phyloP scores from a whole-genome alignment of 2,797 vertebrate species.

The Alauda arvensis region DNA sequence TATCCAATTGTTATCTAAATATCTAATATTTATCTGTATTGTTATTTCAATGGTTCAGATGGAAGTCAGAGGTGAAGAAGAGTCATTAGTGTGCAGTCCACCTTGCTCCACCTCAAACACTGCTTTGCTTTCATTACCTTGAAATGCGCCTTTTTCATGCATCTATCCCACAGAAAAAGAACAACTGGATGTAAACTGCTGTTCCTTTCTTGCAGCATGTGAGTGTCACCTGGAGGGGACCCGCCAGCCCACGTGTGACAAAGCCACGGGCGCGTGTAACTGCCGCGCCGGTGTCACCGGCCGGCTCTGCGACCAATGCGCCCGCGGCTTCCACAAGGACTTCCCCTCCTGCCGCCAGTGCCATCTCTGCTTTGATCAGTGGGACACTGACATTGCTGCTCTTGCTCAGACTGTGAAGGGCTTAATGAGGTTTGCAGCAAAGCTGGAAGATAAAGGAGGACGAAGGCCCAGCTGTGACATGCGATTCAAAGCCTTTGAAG shows the following conservation, averaged over 20 bases:
- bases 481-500: constrained; percentile 62
- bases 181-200: not conserved
- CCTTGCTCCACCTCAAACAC: not conserved
- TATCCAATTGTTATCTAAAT: too few species aligned
- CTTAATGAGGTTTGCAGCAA: constrained; percentile 65
- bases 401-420: constrained; percentile 64
- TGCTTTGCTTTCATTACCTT: not conserved
- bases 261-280: constrained; percentile 76
- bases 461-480: constrained; percentile 32
- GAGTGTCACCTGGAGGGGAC: constrained; percentile 80
- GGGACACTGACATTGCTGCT: constrained; percentile 68
- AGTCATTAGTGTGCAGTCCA: not conserved
- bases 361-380: constrained; percentile 79
- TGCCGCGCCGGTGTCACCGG: constrained; percentile 76
- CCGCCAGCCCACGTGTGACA: constrained; percentile 74
- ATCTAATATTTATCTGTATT: not conserved
- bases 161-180: not conserved
- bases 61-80: not conserved
- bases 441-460: constrained; percentile 52
- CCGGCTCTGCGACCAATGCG: constrained; percentile 78
- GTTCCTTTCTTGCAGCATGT: constrained; percentile 72
- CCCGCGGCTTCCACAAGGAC: constrained; percentile 60
- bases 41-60: not conserved
- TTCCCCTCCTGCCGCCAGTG: constrained; percentile 82
- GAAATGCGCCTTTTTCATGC: not conserved